A percentile compares a stretch with the other conserved stretches of the same genome.
Conservation (phyloP, 2,888 invertebrate species). For the Gonocerus acuteangulatus region DNA sequence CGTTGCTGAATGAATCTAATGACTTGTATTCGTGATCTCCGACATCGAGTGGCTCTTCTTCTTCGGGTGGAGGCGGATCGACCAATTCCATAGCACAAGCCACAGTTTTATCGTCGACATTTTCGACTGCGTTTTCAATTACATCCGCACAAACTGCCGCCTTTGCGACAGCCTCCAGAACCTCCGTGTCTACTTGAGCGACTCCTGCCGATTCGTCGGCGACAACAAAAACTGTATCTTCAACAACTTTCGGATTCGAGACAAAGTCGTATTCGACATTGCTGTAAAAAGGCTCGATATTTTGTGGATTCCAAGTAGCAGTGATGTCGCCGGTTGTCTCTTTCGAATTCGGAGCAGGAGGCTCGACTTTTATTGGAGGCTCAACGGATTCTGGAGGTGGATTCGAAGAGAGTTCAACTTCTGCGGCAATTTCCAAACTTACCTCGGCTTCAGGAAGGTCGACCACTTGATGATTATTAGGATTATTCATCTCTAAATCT, state of each 20-base stretch:
- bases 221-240: neutral
- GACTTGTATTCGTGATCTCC: neutral
- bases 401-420: constrained; percentile 10
- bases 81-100: neutral
- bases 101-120: neutral
- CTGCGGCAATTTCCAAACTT: constrained; percentile 11
- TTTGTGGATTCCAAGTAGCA: neutral
- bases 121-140: neutral
- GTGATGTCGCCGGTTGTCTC: neutral
- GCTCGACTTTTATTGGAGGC: constrained; percentile 3
- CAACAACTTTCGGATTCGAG: neutral
- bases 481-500: neutral
- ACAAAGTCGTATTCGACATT: neutral
- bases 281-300: neutral
- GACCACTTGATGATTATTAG: neutral
- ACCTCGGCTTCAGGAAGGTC: neutral
- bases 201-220: neutral
- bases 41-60: neutral
- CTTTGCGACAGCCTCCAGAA: neutral
- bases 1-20: neutral
- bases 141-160: neutral
- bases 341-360: neutral
- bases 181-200: neutral
- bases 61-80: neutral
- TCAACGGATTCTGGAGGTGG: neutral